Evolutionary conservation across 2,888 invertebrate species (phyloP).

Genomic region (Toxonevra muliebris): DNA sequence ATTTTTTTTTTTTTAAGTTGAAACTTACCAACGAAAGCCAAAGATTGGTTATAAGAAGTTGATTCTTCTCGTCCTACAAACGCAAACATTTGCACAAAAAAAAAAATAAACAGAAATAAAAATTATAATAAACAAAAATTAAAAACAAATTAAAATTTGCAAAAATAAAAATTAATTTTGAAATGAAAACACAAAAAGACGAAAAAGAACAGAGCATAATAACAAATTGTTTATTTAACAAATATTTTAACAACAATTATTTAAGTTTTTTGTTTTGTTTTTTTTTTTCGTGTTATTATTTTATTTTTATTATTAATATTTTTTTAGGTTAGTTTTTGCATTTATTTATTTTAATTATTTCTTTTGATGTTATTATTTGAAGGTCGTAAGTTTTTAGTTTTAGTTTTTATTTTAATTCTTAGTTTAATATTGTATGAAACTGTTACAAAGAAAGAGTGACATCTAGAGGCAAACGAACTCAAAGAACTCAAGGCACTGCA

Average conservation of each 20-base stretch:
- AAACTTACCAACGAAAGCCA: constrained; percentile 94
- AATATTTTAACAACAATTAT: constrained; percentile 47
- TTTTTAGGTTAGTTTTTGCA: constrained; percentile 25
- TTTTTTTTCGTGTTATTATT: constrained; percentile 41
- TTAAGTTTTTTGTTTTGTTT: constrained; percentile 48
- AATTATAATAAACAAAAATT: constrained; percentile 32
- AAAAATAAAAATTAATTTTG: constrained; percentile 22
- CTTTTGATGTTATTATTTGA: constrained; percentile 15
- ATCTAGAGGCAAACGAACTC: too few relatives aligned
- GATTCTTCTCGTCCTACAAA: constrained; percentile 92
- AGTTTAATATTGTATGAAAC: constrained; percentile 28
- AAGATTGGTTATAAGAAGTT: constrained; percentile 93
- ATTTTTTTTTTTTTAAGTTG: constrained; percentile 62
- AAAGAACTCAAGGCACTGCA: too few relatives aligned
- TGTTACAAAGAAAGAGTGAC: constrained; percentile 16
- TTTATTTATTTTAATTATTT: constrained; percentile 28
- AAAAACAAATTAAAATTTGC: constrained; percentile 21
- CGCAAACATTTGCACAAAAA: constrained; percentile 36
- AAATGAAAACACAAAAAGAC: constrained; percentile 66
- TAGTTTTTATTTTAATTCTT: constrained; percentile 20
- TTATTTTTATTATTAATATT: constrained; percentile 35
- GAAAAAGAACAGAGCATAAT: constrained; percentile 67
- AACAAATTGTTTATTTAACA: constrained; percentile 51
- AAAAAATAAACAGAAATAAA: constrained; percentile 36
- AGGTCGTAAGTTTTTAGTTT: constrained; percentile 10